Evolutionary conservation across 2,797 vertebrate species (phyloP).

Genomic region (Apodemus agrarius): DNA sequence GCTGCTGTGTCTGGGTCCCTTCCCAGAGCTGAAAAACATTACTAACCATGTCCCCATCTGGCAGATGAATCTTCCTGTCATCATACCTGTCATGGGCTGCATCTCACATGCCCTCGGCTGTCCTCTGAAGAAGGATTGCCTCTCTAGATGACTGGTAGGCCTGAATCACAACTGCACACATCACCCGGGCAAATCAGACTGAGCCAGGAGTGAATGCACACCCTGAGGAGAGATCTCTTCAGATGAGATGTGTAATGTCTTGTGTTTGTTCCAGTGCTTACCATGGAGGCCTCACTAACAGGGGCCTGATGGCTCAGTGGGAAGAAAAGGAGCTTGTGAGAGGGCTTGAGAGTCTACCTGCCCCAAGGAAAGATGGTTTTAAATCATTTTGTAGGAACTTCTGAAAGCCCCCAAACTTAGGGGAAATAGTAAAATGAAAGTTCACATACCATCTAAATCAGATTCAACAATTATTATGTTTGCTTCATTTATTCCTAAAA

Average conservation of each 20-base stretch:
- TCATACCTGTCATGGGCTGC: constrained; percentile 58
- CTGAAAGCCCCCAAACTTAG: background rate
- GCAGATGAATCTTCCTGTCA: constrained; percentile 44
- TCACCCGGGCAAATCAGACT: constrained; percentile 79
- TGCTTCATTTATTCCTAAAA: constrained; percentile 45
- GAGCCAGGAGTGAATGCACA: constrained; percentile 70
- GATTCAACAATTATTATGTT: background rate
- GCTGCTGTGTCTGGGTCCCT: constrained; percentile 24
- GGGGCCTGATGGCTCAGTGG: background rate
- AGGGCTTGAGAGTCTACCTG: background rate
- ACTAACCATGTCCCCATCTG: constrained; percentile 45
- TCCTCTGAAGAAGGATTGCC: constrained; percentile 69
- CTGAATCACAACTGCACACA: constrained; percentile 71
- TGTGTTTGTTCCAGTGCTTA: constrained; percentile 69
- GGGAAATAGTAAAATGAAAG: constrained; percentile 35
- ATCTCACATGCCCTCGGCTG: constrained; percentile 55
- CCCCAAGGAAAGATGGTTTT: background rate
- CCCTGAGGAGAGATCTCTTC: constrained; percentile 71
- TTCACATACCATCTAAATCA: background rate
- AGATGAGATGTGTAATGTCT: constrained; percentile 73
- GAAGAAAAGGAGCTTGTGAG: background rate
- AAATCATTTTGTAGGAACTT: constrained; percentile 1
- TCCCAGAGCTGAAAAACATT: constrained; percentile 52
- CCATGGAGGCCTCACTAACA: constrained; percentile 6
- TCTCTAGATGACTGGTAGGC: constrained; percentile 68